Conservation (phyloP, 2,888 invertebrate genomes). For the Willowsia nigromaculata region DNA sequence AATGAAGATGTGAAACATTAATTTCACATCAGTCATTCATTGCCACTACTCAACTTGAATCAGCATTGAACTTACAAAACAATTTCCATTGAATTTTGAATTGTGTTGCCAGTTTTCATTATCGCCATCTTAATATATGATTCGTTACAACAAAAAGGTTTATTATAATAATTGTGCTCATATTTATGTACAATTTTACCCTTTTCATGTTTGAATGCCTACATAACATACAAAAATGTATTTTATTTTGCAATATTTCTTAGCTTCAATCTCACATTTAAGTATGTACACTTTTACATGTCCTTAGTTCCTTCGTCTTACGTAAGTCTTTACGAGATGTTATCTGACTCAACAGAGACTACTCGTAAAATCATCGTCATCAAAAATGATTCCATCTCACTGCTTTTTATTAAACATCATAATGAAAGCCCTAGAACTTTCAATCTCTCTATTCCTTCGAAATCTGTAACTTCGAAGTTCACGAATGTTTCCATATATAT, state of each 20-base stretch:
- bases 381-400: neutral
- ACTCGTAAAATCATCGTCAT: neutral
- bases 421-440: neutral
- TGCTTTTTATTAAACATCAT: neutral
- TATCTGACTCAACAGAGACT: neutral
- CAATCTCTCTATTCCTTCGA: neutral
- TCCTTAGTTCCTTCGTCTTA: too few relatives aligned
- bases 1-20: too few relatives aligned
- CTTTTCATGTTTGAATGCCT: neutral
- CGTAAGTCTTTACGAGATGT: too few relatives aligned
- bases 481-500: neutral
- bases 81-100: too few relatives aligned
- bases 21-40: slow-evolving; percentile 8
- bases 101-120: neutral
- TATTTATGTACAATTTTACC: too few relatives aligned
- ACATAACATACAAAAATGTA: neutral
- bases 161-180: neutral
- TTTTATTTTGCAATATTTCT: neutral
- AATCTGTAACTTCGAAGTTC: neutral
- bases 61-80: slow-evolving; percentile 10
- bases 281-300: too few relatives aligned
- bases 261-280: too few relatives aligned
- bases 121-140: neutral
- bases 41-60: neutral
- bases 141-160: neutral